These are phyloP conservation scores for Lathamus discolor DNA, from an alignment of 2,113 vertebrate species.

Conservation along the genomic window DNA sequence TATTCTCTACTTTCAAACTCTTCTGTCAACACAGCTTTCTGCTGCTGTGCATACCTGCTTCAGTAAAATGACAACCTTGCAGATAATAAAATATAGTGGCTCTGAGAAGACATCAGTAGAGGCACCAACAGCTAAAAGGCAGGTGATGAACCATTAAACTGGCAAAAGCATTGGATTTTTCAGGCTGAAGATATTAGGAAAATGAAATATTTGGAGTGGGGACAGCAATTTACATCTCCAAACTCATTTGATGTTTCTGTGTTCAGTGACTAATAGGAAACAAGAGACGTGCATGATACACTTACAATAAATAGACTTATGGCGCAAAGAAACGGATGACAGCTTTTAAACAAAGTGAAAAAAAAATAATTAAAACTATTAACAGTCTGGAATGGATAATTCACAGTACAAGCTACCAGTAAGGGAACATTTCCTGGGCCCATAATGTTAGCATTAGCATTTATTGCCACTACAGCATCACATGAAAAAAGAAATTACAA, in stretches of 20 bases:
- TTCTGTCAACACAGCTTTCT: background rate
- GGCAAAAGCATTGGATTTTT: background rate
- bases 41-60: background rate
- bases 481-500: background rate
- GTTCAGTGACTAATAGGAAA: background rate
- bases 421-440: background rate
- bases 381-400: background rate
- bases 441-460: background rate
- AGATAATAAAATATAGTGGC: background rate
- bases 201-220: background rate
- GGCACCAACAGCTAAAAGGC: background rate
- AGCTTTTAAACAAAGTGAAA: background rate
- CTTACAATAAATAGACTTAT: background rate
- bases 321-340: background rate
- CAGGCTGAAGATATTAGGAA: background rate
- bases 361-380: background rate
- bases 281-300: background rate
- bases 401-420: background rate
- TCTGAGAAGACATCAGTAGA: background rate
- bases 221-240: background rate
- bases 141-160: background rate
- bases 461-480: background rate
- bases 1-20: background rate
- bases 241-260: background rate
- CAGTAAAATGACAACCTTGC: background rate